phyloP scores from a whole-genome alignment of 2,113 vertebrate genomes.

The Plecturocebus donacophilus region DNA sequence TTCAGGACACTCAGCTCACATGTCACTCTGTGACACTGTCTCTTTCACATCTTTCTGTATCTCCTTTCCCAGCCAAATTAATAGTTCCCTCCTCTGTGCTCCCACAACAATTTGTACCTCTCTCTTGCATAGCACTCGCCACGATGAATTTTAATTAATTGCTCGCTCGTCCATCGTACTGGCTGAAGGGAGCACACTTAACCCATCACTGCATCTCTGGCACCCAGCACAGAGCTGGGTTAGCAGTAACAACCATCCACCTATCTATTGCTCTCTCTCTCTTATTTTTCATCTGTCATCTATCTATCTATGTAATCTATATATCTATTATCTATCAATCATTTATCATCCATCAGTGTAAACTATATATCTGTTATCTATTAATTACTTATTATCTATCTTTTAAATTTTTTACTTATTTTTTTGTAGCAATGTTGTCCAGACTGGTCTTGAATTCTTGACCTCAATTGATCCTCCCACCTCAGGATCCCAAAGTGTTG shows the following conservation, averaged over 20 bases:
- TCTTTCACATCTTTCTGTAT: neutral
- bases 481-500: too few relatives aligned
- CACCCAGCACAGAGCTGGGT: neutral
- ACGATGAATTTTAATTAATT: slow-evolving; percentile 75
- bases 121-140: slow-evolving; percentile 17
- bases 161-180: slow-evolving; percentile 61
- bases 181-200: slow-evolving; percentile 42
- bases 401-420: too few relatives aligned
- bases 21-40: neutral
- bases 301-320: neutral
- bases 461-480: too few relatives aligned
- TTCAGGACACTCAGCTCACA: slow-evolving; percentile 11
- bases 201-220: slow-evolving; percentile 10
- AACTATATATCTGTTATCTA: neutral
- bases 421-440: too few relatives aligned
- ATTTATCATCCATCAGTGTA: neutral
- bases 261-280: neutral
- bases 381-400: neutral
- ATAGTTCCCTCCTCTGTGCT: neutral
- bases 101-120: slow-evolving; percentile 42
- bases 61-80: slow-evolving; percentile 59
- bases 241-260: neutral
- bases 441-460: too few relatives aligned
- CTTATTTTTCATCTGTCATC: neutral
- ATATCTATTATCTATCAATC: neutral